Evolutionary conservation across 2,797 vertebrate species (phyloP).

Genomic region (Anguilla pacifica): DNA sequence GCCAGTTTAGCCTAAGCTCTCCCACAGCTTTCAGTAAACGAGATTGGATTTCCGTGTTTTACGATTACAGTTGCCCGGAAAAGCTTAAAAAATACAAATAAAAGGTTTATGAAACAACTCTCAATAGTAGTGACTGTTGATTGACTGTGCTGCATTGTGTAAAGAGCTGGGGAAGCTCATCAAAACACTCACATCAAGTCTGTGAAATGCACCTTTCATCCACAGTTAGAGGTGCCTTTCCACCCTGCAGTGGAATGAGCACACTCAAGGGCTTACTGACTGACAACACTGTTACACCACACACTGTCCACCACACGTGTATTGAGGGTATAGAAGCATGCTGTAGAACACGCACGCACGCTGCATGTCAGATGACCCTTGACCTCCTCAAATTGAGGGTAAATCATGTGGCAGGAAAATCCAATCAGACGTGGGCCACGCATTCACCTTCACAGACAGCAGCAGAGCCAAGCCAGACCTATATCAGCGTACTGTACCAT

Average conservation of each 20-base stretch:
- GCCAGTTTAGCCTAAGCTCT: slow-evolving; percentile 15
- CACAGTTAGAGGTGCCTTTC: background rate
- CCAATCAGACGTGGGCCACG: background rate
- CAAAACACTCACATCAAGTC: background rate
- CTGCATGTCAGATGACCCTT: background rate
- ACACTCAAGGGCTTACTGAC: background rate
- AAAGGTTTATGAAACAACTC: background rate
- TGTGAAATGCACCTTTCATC: background rate
- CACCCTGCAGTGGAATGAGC: background rate
- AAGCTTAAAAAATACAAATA: background rate
- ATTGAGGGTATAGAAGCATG: too few species aligned
- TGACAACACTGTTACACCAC: background rate
- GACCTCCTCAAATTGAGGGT: background rate
- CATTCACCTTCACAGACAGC: too few species aligned
- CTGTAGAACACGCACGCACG: too few species aligned
- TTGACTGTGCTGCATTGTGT: background rate
- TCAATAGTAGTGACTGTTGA: background rate
- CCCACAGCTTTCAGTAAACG: slow-evolving; percentile 19
- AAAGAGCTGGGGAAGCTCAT: background rate
- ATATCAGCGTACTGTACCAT: background rate
- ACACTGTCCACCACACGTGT: background rate
- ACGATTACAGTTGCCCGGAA: background rate
- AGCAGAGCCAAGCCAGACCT: background rate
- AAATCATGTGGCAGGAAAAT: background rate
- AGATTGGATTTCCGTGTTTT: background rate